These are phyloP conservation scores for Sitobion miscanthi DNA, from an alignment of 1,140 invertebrate species.

Conservation along the genomic window DNA sequence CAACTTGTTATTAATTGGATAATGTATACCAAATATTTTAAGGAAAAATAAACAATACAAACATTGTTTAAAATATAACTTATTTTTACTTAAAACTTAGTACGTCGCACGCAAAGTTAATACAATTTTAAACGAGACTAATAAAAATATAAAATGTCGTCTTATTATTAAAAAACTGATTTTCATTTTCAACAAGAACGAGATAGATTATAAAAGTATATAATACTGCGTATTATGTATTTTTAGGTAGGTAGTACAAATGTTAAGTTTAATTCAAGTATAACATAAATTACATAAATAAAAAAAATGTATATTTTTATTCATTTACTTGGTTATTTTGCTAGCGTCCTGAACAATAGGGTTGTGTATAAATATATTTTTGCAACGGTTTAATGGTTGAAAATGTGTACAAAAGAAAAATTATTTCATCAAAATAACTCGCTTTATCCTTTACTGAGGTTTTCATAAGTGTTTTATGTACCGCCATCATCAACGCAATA, in stretches of 20 bases:
- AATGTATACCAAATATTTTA: not conserved
- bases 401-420: slow-evolving; percentile 45
- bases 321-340: slow-evolving; percentile 28
- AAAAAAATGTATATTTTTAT: slow-evolving; percentile 24
- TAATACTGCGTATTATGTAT: not conserved
- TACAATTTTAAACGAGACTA: not conserved
- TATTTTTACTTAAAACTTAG: not conserved
- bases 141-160: not conserved
- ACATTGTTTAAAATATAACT: not conserved
- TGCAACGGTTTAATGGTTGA: slow-evolving; percentile 5
- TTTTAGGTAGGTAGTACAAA: not conserved
- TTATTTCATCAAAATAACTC: slow-evolving; percentile 53
- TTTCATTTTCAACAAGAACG: not conserved
- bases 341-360: not conserved
- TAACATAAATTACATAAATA: slow-evolving; percentile 1
- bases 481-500: not conserved
- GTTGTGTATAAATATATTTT: slow-evolving; percentile 33
- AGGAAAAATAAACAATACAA: not conserved
- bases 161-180: slow-evolving; percentile 3
- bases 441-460: slow-evolving; percentile 38
- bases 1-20: not conserved
- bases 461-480: slow-evolving; percentile 45
- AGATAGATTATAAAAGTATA: not conserved
- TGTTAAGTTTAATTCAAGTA: slow-evolving; percentile 12
- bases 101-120: not conserved